These are phyloP conservation scores for Ctena decussata DNA, from an alignment of 2,888 invertebrate genomes.

Conservation along the genomic window DNA sequence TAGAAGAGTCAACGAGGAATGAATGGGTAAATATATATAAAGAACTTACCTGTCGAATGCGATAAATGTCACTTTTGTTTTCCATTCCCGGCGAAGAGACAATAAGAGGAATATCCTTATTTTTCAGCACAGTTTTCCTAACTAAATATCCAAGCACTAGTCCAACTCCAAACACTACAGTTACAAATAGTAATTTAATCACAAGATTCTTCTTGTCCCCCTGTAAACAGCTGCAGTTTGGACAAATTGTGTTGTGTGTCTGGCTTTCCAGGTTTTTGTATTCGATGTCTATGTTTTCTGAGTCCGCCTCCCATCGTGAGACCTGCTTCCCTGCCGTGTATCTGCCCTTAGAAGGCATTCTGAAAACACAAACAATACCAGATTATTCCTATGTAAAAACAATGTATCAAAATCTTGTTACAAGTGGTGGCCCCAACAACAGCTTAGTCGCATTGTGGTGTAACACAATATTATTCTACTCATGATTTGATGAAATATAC, in stretches of 20 bases:
- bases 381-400: too few species aligned
- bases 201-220: constrained; percentile 75
- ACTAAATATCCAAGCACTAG: constrained; percentile 80
- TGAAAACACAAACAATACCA: constrained; percentile 65
- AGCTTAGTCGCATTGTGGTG: neutral
- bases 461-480: neutral
- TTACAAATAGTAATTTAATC: constrained; percentile 75
- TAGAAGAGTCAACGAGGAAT: too few species aligned
- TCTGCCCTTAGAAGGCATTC: constrained; percentile 81
- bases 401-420: neutral
- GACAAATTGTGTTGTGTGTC: constrained; percentile 46
- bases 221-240: constrained; percentile 65
- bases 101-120: neutral
- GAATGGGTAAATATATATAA: too few species aligned
- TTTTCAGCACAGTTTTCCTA: constrained; percentile 55
- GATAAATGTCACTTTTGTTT: constrained; percentile 35
- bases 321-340: constrained; percentile 83
- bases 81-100: neutral
- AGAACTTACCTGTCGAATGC: constrained; percentile 61
- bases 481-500: neutral
- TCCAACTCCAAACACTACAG: constrained; percentile 77
- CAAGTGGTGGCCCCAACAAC: too few species aligned
- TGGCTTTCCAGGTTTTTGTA: constrained; percentile 81
- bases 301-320: constrained; percentile 82
- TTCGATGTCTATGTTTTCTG: constrained; percentile 83